Base-by-base conservation (phyloP, 2,888 invertebrate genomes). In the Epinotia demarniana region DNA sequence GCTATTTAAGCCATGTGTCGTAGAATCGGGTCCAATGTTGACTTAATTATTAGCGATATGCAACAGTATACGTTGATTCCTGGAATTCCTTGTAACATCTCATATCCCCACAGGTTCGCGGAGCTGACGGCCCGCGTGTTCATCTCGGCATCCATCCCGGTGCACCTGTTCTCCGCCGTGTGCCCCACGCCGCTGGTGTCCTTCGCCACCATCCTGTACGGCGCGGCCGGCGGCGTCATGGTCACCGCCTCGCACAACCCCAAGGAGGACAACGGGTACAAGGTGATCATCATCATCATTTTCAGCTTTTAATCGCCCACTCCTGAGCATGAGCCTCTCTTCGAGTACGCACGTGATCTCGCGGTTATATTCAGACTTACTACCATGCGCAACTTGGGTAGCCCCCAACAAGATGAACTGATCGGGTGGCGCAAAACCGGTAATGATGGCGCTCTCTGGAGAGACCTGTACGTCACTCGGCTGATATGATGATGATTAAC, bases 201-300 rank as follows among this genome's bases (percentile, higher is more conserved):
- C 0, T 99, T 97, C 90, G 96, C 96, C 0, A 97, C 99, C 0
- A 93, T 95, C 3, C 94, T 96, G 78, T 96, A 96, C 76, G 95
- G 96, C 19, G 97, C 97, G 73, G 96, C 96, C 1, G 97, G 97
- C 57, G 99, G 99, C 0, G 95, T 99, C 6, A 98, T 99, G 98
- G 96, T 99, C 6, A 99, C 99, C 0, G 99, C 99, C 0, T 99
- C 98, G 0, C 99, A 99, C 85, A 99, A 99, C 91, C 99, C 99
- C 0, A 98, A 98, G 87, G 96, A 98, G 43, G 99, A 99, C 86
- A 99, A 99, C 87, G 99, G 99, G 1, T 99, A 99, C 86, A 99
- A 99, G 94, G 99, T 73, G 18, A 43, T 11, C 39, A n/a, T n/a
- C n/a, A 61, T 61, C 6, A 6, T 49, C 4, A 49, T 49, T 1